Conservation (phyloP, 2,888 invertebrate genomes). For the Myopa testacea region DNA sequence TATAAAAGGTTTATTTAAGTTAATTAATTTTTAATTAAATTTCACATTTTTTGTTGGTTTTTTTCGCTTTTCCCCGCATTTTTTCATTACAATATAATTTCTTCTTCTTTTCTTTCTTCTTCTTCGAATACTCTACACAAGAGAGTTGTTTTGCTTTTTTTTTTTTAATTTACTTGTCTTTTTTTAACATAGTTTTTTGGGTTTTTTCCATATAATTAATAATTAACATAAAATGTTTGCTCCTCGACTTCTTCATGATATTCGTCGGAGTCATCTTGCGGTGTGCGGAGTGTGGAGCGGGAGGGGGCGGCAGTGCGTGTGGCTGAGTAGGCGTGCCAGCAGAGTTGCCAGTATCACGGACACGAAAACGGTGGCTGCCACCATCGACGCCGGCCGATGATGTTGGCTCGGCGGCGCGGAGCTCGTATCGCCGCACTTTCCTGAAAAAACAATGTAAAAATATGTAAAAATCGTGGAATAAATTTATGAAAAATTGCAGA, state of each 20-base stretch:
- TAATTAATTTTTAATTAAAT: neutral
- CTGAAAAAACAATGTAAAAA: constrained; percentile 48
- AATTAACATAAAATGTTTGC: neutral
- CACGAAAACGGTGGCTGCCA: neutral
- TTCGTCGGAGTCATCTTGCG: constrained; percentile 29
- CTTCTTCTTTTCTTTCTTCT: neutral
- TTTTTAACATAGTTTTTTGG: neutral
- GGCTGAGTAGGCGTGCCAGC: constrained; percentile 17
- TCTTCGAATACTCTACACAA: constrained; percentile 20
- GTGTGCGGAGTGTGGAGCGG: neutral
- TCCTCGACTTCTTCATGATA: neutral
- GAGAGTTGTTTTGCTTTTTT: neutral
- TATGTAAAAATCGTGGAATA: neutral
- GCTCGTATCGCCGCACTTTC: constrained; percentile 64
- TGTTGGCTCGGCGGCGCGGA: neutral
- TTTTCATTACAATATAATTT: neutral
- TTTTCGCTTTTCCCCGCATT: neutral
- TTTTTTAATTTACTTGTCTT: neutral
- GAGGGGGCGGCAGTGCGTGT: neutral
- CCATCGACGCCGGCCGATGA: neutral
- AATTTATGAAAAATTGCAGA: neutral
- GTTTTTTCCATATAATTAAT: constrained; percentile 1
- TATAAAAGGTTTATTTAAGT: constrained; percentile 23
- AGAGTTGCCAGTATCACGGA: neutral
- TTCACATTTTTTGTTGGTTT: neutral